Conservation (phyloP, 2,113 vertebrate genomes). For the Halcyon senegalensis region DNA sequence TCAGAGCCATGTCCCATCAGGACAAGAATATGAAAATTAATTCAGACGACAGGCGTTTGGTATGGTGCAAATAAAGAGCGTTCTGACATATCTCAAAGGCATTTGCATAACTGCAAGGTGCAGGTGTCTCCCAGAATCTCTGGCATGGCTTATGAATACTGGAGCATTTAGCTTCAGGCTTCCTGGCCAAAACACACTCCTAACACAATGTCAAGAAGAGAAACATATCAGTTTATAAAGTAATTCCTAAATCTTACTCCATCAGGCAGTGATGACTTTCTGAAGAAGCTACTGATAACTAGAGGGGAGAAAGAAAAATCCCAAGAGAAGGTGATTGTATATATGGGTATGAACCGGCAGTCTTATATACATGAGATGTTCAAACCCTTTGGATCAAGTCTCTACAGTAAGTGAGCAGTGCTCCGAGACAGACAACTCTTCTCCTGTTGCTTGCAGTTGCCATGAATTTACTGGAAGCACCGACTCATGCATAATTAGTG, state of each 20-base stretch:
- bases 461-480: slow-evolving; percentile 47
- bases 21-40: slow-evolving; percentile 36
- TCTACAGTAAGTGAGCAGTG: slow-evolving; percentile 22
- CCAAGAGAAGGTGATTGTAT: background rate
- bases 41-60: background rate
- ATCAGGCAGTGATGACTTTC: background rate
- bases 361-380: background rate
- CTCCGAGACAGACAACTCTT: slow-evolving; percentile 7
- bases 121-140: slow-evolving; percentile 52
- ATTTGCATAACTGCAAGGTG: slow-evolving; percentile 31
- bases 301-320: background rate
- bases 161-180: slow-evolving; percentile 34
- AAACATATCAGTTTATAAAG: background rate
- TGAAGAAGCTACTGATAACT: background rate
- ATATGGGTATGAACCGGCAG: background rate
- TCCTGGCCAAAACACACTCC: background rate
- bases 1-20: slow-evolving; percentile 21
- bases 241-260: background rate
- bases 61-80: slow-evolving; percentile 36
- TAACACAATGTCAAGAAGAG: background rate
- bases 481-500: slow-evolving; percentile 16
- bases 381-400: slow-evolving; percentile 14
- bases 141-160: slow-evolving; percentile 3
- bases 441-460: slow-evolving; percentile 32
- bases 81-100: slow-evolving; percentile 38